Evolutionary conservation across 2,113 vertebrate genomes (phyloP), one percentile per base, ranked within the genome.

Genomic region (Phrynosoma platyrhinos): DNA sequence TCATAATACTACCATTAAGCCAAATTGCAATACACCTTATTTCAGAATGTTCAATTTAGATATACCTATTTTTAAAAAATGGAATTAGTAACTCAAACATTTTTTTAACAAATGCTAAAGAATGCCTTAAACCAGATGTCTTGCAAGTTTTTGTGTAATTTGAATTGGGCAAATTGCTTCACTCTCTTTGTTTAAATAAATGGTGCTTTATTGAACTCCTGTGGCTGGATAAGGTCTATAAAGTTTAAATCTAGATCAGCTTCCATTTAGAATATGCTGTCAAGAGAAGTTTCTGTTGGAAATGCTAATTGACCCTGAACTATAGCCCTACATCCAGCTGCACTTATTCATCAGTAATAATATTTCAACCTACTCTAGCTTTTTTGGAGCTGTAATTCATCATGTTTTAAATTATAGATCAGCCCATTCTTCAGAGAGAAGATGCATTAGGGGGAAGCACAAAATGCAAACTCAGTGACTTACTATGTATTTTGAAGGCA

Each of bases 151-250:
- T 82, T 91, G 81, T 80, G 52, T 81, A 86, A 87, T 66, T 66
- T 40, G 88, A 87, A 91, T 93, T 3, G 53, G 86, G 55, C 86
- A 82, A 91, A 89, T 91, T 89, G 89, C 78, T 91, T 94, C 82
- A 89, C 85, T 83, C 62, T 84, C 90, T 84, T 82, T 85, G 88
- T 88, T 93, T 79, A 79, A 86, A 86, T 86, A 87, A 79, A 80
- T 52, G 23, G 77, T 80, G 23, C 53, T 87, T 79, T 90, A 92
- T 89, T 66, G 82, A 79, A 90, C 79, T 89, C 90, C 52, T 87
- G 40, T 87, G 92, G 85, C 82, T 91, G 81, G 42, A 32, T 72
- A 52, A 86, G n/a, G 6, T 55, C 74, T 82, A 86, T 80, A 55
- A 69, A 84, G 78, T 89, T 82, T 78, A 80, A 92, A 86, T 76